Conservation (phyloP, 2,797 vertebrate species). For the Ctenopoma kingsleyae region DNA sequence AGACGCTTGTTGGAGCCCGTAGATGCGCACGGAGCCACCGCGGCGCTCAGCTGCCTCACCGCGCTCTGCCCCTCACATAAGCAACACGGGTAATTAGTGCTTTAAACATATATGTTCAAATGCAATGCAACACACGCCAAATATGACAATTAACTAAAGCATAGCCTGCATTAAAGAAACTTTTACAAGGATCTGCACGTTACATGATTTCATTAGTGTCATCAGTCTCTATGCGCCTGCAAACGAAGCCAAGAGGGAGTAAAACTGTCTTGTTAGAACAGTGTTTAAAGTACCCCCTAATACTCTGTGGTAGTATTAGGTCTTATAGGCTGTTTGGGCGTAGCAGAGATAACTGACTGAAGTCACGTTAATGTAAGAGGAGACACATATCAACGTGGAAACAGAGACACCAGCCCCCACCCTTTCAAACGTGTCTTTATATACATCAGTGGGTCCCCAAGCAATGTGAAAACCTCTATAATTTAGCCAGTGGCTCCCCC, state of each 20-base stretch:
- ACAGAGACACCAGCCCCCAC: too few species aligned
- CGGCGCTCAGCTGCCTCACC: slow-evolving; percentile 28
- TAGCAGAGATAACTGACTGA: neutral
- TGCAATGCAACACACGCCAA: accelerated
- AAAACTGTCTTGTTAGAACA: neutral
- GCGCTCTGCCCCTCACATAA: neutral
- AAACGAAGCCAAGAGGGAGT: too few species aligned
- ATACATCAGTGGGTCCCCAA: neutral
- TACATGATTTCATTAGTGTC: neutral
- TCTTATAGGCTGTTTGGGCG: neutral
- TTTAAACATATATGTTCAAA: neutral
- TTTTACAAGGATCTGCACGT: neutral
- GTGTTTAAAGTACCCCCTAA: too few species aligned
- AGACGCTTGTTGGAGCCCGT: slow-evolving; percentile 48
- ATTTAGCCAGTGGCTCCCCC: slow-evolving; percentile 50
- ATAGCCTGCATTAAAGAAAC: too few species aligned
- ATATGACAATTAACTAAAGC: neutral
- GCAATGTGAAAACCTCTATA: neutral
- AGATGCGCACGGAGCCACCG: slow-evolving; percentile 18
- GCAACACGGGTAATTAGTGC: too few species aligned
- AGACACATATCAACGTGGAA: too few species aligned
- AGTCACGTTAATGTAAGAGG: neutral
- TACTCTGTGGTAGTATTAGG: too few species aligned
- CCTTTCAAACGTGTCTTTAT: neutral
- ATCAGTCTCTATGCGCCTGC: too few species aligned